Conservation (phyloP, 2,888 invertebrate species). For the Gymnocheta viridis region DNA sequence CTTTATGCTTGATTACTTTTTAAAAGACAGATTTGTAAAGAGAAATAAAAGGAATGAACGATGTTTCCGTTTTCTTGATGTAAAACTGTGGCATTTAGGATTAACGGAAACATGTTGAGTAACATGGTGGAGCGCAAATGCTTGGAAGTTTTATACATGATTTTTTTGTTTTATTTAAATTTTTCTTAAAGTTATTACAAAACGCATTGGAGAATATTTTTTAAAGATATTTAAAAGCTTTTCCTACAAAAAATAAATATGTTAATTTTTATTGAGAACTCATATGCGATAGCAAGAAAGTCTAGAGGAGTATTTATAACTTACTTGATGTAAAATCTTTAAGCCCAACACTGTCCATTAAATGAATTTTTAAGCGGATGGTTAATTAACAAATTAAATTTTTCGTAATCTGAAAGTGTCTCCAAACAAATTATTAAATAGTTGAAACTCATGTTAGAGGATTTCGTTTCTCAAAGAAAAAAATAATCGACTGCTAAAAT, state of each 20-base stretch:
- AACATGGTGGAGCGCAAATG: constrained; percentile 35
- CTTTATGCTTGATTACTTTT: constrained; percentile 61
- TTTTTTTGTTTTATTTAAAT: neutral
- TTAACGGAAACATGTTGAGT: constrained; percentile 63
- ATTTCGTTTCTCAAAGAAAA: too few species aligned
- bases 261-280: neutral
- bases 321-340: neutral
- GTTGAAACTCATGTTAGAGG: too few species aligned
- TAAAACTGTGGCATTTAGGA: constrained; percentile 51
- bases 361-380: neutral
- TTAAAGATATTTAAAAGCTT: neutral
- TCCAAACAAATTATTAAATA: too few species aligned
- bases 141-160: neutral
- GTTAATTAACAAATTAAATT: too few species aligned
- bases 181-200: neutral
- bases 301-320: constrained; percentile 17
- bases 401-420: too few species aligned
- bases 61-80: constrained; percentile 53
- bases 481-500: too few species aligned
- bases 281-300: neutral
- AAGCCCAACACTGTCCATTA: neutral
- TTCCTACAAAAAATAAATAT: too few species aligned
- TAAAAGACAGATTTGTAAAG: constrained; percentile 56
- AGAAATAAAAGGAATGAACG: constrained; percentile 17
- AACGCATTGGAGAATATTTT: neutral